These are phyloP conservation scores for Lerista edwardsae DNA, from an alignment of 2,797 vertebrate genomes.

Conservation along the genomic window DNA sequence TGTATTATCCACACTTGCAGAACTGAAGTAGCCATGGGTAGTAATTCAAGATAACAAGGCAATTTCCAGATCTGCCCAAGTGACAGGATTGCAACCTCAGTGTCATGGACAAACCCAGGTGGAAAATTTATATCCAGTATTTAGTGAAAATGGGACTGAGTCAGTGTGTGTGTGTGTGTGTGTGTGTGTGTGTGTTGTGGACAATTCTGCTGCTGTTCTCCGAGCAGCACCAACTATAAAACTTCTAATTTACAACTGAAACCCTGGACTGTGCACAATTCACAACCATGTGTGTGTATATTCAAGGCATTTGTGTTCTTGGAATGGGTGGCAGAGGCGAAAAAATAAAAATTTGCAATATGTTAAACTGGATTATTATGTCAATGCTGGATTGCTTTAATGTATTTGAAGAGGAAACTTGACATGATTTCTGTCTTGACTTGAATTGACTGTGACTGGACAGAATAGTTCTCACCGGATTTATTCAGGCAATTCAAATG, in stretches of 20 bases:
- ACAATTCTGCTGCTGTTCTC: background rate
- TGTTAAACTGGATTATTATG: background rate
- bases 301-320: conserved; percentile 8
- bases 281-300: background rate
- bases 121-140: conserved; percentile 4
- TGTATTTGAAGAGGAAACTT: background rate
- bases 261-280: background rate
- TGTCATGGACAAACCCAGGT: conserved; percentile 16
- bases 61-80: conserved; percentile 27
- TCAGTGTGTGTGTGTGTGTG: background rate
- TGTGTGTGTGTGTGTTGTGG: background rate
- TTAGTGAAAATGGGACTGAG: background rate
- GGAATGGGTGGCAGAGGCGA: accelerated
- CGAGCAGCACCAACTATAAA: background rate
- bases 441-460: background rate
- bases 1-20: conserved; percentile 28
- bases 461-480: background rate
- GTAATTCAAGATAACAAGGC: conserved; percentile 36
- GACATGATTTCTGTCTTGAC: background rate
- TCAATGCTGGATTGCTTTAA: conserved; percentile 6
- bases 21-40: conserved; percentile 33
- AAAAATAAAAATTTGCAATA: background rate
- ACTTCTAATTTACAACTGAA: background rate
- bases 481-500: background rate
- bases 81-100: conserved; percentile 16